Base-by-base conservation (phyloP, 2,888 invertebrate genomes). In the Athalia circularis region DNA sequence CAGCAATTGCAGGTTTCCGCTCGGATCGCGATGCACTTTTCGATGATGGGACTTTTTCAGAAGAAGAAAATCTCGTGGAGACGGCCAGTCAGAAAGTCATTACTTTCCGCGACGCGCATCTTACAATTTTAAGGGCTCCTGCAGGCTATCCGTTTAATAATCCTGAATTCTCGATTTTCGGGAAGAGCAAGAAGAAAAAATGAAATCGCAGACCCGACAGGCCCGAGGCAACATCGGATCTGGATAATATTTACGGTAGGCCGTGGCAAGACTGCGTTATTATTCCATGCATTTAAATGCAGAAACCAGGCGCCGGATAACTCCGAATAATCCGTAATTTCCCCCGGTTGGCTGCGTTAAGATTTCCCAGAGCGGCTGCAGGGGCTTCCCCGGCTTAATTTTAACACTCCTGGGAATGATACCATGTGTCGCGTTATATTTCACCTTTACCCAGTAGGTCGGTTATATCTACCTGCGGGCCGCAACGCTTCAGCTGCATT, bases 221-320 rank as follows among this genome's bases (percentile, higher is more conserved):
- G 9, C 59, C 15, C 61, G 9, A 48, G 75, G 52, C 52, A 75
- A 11, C 75, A 75, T 54, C 57, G 57, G 48, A 50, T 62, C 48
- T 62, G 13, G 74, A 62, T 62, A 48, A 61, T 85, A 86, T 84
- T 85, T 85, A 82, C 84, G 85, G 86, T 85, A 84, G 85, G 85
- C 76, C 65, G 61, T 82, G 82, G 81, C 65, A 77, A 77, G 80
- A 81, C 83, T 85, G 45, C 77, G 79, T 83, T 83, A 88, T 89
- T 89, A 88, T 88, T 89, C 88, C 89, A 88, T 89, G 89, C 88
- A 89, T 89, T 89, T 89, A 85, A 89, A 88, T 87, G 86, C 81
- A 85, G 84, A 83, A 88, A 82, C 77, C 64, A 54, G 67, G 65
- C 79, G 61, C 43, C 29, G 78, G 81, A 80, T 81, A 78, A 80